Evolutionary conservation across 1,140 invertebrate species (phyloP).

Genomic region (Drosophila athabasca): DNA sequence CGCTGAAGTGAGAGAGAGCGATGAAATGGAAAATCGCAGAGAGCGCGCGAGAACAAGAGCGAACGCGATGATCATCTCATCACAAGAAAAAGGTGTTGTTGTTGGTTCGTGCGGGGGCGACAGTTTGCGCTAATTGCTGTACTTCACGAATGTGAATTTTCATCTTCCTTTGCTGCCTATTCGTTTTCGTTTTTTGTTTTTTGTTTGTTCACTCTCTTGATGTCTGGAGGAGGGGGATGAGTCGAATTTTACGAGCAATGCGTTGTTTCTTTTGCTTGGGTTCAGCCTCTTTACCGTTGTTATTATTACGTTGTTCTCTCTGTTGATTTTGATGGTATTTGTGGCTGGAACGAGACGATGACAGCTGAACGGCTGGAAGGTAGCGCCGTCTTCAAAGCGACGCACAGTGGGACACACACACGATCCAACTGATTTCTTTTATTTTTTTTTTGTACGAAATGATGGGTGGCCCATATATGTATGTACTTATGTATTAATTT

Average conservation of each 20-base stretch:
- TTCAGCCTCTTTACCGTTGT: constrained; percentile 75
- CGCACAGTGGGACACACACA: constrained; percentile 37
- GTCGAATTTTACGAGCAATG: constrained; percentile 35
- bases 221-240: neutral
- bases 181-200: constrained; percentile 14
- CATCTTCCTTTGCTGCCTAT: constrained; percentile 5
- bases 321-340: constrained; percentile 48
- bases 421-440: neutral
- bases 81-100: constrained; percentile 8
- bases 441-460: neutral
- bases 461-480: too few species aligned
- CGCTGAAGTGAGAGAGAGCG: neutral
- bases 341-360: constrained; percentile 55
- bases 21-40: too few species aligned
- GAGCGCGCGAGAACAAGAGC: too few species aligned
- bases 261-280: constrained; percentile 67
- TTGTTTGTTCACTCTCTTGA: constrained; percentile 9
- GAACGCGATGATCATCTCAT: constrained; percentile 23
- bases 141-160: constrained; percentile 53
- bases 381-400: constrained; percentile 45
- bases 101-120: constrained; percentile 12
- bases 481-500: too few species aligned
- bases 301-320: constrained; percentile 67
- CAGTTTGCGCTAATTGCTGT: constrained; percentile 65
- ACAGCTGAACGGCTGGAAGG: constrained; percentile 59